Conservation (phyloP, 1,140 invertebrate species). For the Hycleus cichorii region DNA sequence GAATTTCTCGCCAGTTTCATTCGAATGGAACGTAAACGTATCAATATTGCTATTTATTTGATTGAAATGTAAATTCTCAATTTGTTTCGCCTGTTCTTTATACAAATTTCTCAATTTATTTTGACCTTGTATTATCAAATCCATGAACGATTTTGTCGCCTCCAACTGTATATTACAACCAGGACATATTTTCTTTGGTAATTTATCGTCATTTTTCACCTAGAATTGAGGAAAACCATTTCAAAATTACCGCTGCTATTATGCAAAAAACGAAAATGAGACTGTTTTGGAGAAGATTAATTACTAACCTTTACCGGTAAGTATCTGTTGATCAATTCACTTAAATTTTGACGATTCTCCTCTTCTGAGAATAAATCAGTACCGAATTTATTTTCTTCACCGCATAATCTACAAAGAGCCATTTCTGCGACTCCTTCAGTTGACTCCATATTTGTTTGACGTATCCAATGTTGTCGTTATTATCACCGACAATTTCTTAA, state of each 20-base stretch:
- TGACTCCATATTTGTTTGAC: constrained; percentile 20
- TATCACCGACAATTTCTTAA: too few relatives aligned
- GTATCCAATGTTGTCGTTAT: not conserved
- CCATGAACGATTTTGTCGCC: constrained; percentile 62
- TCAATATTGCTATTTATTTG: constrained; percentile 33
- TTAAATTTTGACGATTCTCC: constrained; percentile 52
- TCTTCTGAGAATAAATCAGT: constrained; percentile 52
- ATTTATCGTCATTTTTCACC: constrained; percentile 59
- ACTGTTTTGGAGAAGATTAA: constrained; percentile 2
- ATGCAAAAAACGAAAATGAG: constrained; percentile 3
- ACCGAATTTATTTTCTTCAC: constrained; percentile 60
- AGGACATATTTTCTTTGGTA: constrained; percentile 63
- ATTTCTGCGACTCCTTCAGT: constrained; percentile 43
- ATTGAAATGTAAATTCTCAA: constrained; percentile 30
- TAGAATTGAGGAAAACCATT: constrained; percentile 34
- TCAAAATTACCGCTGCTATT: constrained; percentile 27
- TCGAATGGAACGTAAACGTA: constrained; percentile 34
- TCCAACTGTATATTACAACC: constrained; percentile 67
- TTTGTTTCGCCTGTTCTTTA: constrained; percentile 40
- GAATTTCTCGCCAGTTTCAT: constrained; percentile 43
- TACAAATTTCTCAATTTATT: constrained; percentile 48
- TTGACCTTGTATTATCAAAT: constrained; percentile 60
- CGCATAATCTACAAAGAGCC: constrained; percentile 63
- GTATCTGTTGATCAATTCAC: constrained; percentile 59
- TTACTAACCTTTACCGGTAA: constrained; percentile 60